Evolutionary conservation across 2,888 invertebrate species (phyloP).

Genomic region (Phengaris alcon): DNA sequence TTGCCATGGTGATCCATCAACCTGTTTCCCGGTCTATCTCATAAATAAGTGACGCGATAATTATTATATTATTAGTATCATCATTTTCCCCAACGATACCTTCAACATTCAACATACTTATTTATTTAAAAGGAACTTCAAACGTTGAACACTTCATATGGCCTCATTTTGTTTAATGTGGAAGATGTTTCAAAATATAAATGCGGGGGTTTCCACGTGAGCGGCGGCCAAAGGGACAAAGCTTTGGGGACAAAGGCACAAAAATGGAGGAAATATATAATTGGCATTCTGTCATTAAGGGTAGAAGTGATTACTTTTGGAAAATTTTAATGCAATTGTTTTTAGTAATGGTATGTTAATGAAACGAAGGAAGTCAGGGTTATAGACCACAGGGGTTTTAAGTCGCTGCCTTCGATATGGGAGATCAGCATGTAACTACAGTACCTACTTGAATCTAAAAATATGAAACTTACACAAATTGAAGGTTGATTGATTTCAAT

Average conservation of each 20-base stretch:
- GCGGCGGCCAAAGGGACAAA: constrained; percentile 46
- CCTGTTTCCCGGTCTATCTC: too few species aligned
- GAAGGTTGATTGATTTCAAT: too few species aligned
- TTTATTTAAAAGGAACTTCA: constrained; percentile 3
- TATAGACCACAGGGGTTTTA: too few species aligned
- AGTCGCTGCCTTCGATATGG: too few species aligned
- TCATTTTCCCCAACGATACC: background rate
- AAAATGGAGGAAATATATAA: constrained; percentile 37
- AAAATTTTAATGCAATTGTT: background rate
- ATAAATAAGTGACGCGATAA: too few species aligned
- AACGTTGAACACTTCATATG: constrained; percentile 7
- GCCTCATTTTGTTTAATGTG: constrained; percentile 15
- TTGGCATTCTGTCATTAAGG: constrained; percentile 14
- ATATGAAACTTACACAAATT: too few species aligned
- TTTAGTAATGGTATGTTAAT: too few species aligned
- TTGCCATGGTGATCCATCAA: too few species aligned
- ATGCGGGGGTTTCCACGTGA: constrained; percentile 44
- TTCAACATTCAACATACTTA: background rate
- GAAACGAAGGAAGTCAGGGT: too few species aligned
- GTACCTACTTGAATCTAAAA: too few species aligned
- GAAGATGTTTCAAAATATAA: constrained; percentile 11
- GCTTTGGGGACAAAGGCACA: constrained; percentile 41
- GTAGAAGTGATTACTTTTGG: background rate
- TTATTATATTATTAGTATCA: background rate
- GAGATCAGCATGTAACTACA: too few species aligned